Base-by-base conservation (phyloP, 2,888 invertebrate species). In the Polyommatus iphigenia region DNA sequence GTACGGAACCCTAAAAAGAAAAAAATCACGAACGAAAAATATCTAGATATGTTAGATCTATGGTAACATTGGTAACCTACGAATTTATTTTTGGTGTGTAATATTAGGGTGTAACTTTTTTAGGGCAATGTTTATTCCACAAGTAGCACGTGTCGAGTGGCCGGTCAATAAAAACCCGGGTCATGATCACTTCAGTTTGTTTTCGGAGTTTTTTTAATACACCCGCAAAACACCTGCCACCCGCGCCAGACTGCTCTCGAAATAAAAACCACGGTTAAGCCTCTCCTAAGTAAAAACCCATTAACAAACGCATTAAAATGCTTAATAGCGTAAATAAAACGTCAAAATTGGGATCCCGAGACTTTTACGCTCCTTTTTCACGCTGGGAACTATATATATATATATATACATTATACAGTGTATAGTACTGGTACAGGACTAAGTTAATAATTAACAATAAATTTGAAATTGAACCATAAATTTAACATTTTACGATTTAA, bases 91-190 rank as follows among this genome's bases (percentile, higher is more conserved):
- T 78, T 77, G 76, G 77, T 80, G 78, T 85, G 85, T 85, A 85
- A 85, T 86, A 85, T 85, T 85, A 81, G 82, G 84, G 82, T 86
- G 85, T 86, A 86, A 85, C 87, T 86, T 85, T 87, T 85, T 79
- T 79, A 80, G 77, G 78, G 83, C 80, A 80, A 81, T 88, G 85
- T 88, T 89, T 88, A 86, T 85, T 83, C 84, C 84, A 80, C 59
- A 78, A 83, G 86, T 83, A 89, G 90, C 92, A 88, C 91, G 91
- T 90, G 91, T 90, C 89, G 88, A 84, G 82, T 82, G 76, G n/a
- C 59, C 59, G 32, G 36, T 81, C 82, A 85, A 83, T 82, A 82
- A 82, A 82, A 79, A 85, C 85, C 87, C 81, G 78, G 80, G 82
- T 84, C 86, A 87, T 86, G 87, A 88, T 87, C 85, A 84, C 83